These are phyloP conservation scores for Tenualosa ilisha DNA, from an alignment of 2,797 vertebrate genomes.

Conservation along the genomic window DNA sequence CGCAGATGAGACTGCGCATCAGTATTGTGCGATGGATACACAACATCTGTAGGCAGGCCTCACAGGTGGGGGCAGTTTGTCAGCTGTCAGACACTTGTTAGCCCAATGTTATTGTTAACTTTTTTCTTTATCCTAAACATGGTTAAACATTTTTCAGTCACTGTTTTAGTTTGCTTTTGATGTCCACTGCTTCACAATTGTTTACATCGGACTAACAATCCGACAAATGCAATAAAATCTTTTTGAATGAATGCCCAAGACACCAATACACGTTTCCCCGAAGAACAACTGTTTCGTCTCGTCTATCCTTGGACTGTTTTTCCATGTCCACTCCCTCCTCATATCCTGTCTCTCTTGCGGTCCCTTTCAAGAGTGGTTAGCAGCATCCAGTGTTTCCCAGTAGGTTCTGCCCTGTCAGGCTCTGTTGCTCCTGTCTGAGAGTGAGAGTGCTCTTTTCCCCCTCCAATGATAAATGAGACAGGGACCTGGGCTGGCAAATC, in stretches of 20 bases:
- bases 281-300: not conserved
- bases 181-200: not conserved
- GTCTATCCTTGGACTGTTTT: conserved; percentile 15
- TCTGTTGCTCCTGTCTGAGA: conserved; percentile 59
- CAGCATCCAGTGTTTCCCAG: conserved; percentile 15
- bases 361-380: conserved; percentile 51
- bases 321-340: conserved; percentile 32
- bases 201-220: not conserved
- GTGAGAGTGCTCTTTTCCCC: conserved; percentile 45
- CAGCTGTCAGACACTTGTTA: conserved; percentile 10
- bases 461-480: conserved; percentile 53
- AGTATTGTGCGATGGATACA: not conserved
- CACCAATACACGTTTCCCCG: not conserved
- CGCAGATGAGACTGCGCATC: not conserved
- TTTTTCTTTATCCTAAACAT: conserved; percentile 8
- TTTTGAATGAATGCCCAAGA: not conserved
- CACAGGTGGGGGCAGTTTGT: conserved; percentile 24
- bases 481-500: conserved; percentile 59
- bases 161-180: not conserved
- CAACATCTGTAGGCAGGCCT: conserved; percentile 57
- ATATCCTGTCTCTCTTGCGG: conserved; percentile 34
- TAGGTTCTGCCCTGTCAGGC: too few relatives aligned
- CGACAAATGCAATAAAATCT: not conserved
- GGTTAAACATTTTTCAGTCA: conserved; percentile 5
- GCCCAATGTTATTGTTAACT: conserved; percentile 19